Evolutionary conservation across 1,140 invertebrate genomes (phyloP).

Genomic region (Mesaphorura yosii): DNA sequence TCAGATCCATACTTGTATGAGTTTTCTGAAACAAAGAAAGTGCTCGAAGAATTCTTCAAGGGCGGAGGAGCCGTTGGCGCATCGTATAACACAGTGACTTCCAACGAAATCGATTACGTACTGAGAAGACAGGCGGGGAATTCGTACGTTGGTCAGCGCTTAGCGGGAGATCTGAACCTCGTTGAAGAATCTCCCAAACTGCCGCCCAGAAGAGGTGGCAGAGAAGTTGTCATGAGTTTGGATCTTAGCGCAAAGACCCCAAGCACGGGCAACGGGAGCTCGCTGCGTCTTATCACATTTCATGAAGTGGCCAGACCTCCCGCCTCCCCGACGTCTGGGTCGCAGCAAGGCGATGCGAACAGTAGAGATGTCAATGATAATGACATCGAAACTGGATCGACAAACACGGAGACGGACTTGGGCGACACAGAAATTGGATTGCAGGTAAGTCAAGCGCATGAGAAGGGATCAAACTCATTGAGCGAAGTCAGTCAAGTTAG

Average conservation of each 20-base stretch:
- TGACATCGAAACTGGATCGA: constrained; percentile 38
- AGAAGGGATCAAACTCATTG: too few species aligned
- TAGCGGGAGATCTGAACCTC: constrained; percentile 48
- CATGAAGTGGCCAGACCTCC: constrained; percentile 21
- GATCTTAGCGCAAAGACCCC: neutral
- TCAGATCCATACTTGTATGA: constrained; percentile 60
- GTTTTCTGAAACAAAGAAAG: constrained; percentile 79
- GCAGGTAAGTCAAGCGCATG: constrained; percentile 37
- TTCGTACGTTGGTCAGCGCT: constrained; percentile 65
- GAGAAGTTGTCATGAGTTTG: constrained; percentile 13
- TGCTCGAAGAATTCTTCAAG: constrained; percentile 81
- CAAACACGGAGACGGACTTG: constrained; percentile 46
- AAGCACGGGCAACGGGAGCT: constrained; percentile 8
- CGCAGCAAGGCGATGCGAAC: neutral
- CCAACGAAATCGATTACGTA: constrained; percentile 70
- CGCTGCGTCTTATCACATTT: constrained; percentile 31
- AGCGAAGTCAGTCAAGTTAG: neutral
- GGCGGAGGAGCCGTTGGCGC: constrained; percentile 24
- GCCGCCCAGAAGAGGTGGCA: constrained; percentile 14
- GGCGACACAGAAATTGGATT: constrained; percentile 54
- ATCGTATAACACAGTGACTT: constrained; percentile 23
- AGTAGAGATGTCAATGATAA: constrained; percentile 37
- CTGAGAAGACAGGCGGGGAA: constrained; percentile 58
- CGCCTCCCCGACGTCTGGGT: neutral
- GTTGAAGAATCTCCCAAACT: constrained; percentile 41